Base-by-base conservation (phyloP, 2,888 invertebrate species). In the Branchipolynoe longqiensis region DNA sequence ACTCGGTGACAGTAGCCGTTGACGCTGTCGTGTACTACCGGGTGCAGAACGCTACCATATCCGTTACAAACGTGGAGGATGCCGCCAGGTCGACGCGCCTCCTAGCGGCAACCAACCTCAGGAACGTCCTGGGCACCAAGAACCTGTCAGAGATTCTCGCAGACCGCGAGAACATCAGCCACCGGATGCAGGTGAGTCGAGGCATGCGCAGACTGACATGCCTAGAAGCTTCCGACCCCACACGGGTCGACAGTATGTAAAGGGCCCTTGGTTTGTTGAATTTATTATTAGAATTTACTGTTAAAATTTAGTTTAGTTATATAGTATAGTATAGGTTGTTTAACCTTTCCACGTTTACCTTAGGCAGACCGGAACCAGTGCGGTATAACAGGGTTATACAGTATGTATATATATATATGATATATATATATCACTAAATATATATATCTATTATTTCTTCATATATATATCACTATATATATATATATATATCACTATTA, bases 1-100 rank as follows among this genome's bases (percentile, higher is more conserved):
- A 93, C 88, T 91, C 91, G 78, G 92, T 93, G 28, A 93, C 93
- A 12, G 92, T 93, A n/a, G 90, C 91, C 6, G 91, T 88, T 54
- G 90, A 91, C 83, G 90, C 90, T 14, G 90, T 90, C 36, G 89
- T 90, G 36, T 90, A 90, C 86, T 90, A 89, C 85, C 85, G 89
- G 22, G 86, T 89, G 12, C 78, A 85, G 22, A 89, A 89, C 64
- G 87, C 89, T 14, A 89, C 88, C 41, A 86, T 89, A 69, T 90
- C 89, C 40, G 91, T 93, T 33, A 94, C 91, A 1, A 90, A 91
- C 59, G 91, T 93, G 0, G 90, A 89, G 73, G 92, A 93, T 86
- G 92, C 93, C 41, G 90, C 91, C 62, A 85, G 90, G 54, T 92
- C 92, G 22, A 94, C 93, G 4, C 88, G 91, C 84, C 91, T 92